Evolutionary conservation across 2,113 vertebrate species (phyloP).

Genomic region (Emydura subglobosa): DNA sequence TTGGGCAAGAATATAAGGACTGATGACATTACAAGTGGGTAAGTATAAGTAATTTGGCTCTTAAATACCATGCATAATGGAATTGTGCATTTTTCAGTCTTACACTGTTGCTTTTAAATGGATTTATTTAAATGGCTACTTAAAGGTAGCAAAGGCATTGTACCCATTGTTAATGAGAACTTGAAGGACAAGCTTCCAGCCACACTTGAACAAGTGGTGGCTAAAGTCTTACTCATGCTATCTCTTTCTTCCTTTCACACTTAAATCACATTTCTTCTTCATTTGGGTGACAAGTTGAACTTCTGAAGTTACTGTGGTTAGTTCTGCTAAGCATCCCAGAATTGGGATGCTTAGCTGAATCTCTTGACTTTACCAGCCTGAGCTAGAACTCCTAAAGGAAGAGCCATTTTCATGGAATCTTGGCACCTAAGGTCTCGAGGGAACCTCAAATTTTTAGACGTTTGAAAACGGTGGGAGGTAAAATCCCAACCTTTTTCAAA

Average conservation of each 20-base stretch:
- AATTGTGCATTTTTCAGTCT: background rate
- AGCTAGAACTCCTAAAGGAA: background rate
- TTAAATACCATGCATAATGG: rapidly evolving
- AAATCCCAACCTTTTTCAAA: background rate
- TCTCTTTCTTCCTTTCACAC: background rate
- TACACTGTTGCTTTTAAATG: background rate
- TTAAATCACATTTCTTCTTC: background rate
- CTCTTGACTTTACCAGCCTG: background rate
- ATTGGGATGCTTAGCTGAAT: background rate
- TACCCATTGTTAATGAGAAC: rapidly evolving
- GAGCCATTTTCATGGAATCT: background rate
- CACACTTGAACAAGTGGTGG: background rate
- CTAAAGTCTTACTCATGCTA: background rate
- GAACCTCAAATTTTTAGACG: background rate
- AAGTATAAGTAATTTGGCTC: slow-evolving; percentile 60
- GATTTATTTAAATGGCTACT: rapidly evolving
- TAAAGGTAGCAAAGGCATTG: rapidly evolving
- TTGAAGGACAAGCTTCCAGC: background rate
- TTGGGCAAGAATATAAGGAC: slow-evolving; percentile 92
- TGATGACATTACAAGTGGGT: slow-evolving; percentile 95
- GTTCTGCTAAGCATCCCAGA: background rate
- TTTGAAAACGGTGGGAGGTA: background rate
- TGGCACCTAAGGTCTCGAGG: background rate
- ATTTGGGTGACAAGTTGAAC: no score
- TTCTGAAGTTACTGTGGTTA: background rate